phyloP scores from a whole-genome alignment of 2,888 invertebrate species.

The Carcina quercana region DNA sequence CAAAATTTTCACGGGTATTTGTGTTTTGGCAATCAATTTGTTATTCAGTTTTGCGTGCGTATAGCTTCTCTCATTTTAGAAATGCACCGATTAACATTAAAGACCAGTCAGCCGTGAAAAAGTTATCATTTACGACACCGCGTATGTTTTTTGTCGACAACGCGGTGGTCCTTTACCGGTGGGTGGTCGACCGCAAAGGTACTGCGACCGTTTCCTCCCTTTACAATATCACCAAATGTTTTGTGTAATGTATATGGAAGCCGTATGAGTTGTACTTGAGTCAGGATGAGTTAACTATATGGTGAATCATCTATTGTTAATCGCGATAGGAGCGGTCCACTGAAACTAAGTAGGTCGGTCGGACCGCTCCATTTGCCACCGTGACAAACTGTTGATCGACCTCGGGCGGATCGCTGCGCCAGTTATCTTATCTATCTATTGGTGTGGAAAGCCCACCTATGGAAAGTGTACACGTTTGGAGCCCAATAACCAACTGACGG shows the following conservation, averaged over 20 bases:
- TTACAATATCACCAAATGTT: conserved; percentile 3
- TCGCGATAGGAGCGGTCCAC: conserved; percentile 60
- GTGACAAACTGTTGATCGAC: conserved; percentile 67
- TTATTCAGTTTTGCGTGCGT: too few species aligned
- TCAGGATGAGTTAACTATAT: conserved; percentile 44
- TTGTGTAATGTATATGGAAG: too few species aligned
- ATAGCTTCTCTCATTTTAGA: too few species aligned
- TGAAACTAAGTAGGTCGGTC: conserved; percentile 62
- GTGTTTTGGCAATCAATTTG: too few species aligned
- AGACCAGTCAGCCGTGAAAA: too few species aligned
- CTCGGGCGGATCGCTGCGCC: conserved; percentile 52
- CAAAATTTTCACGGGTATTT: too few species aligned
- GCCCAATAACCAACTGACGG: too few species aligned
- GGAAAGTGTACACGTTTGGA: too few species aligned
- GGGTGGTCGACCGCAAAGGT: conserved; percentile 47
- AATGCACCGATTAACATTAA: neutral
- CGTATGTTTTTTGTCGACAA: conserved; percentile 29
- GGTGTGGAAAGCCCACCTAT: conserved; percentile 10
- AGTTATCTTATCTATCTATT: conserved; percentile 55
- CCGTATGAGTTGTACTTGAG: neutral
- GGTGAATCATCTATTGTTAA: conserved; percentile 61
- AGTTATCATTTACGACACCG: conserved; percentile 31
- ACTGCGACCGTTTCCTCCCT: conserved; percentile 16
- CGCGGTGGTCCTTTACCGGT: conserved; percentile 35
- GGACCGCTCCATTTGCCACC: conserved; percentile 65